Conservation (phyloP, 2,113 vertebrate genomes). For the Euleptes europaea region DNA sequence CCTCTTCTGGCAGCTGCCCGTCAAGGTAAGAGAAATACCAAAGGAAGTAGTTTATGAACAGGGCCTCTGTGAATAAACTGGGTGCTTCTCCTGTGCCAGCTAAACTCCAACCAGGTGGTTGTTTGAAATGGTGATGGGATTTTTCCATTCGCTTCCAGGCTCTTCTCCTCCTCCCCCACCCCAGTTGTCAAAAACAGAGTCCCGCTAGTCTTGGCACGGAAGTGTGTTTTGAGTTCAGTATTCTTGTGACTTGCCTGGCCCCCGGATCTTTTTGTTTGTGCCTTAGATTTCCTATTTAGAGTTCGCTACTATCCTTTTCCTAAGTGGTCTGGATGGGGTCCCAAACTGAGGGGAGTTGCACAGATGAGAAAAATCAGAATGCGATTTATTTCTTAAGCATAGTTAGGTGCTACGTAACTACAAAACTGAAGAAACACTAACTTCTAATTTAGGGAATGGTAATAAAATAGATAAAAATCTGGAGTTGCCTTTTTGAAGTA, state of each 20-base stretch:
- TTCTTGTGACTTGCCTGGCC: not conserved
- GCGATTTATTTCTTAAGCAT: not conserved
- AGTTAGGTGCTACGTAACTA: not conserved
- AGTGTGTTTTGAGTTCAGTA: not conserved
- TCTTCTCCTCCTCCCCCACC: not conserved
- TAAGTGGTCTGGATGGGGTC: not conserved
- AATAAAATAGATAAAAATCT: slow-evolving; percentile 16
- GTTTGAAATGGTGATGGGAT: not conserved
- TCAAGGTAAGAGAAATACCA: slow-evolving; percentile 79
- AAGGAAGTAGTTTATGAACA: not conserved
- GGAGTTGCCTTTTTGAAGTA: not conserved
- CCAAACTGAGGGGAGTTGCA: not conserved
- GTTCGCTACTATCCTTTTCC: not conserved
- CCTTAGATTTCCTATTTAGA: not conserved
- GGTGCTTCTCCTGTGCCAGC: not conserved
- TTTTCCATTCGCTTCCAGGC: not conserved
- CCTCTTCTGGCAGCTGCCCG: slow-evolving; percentile 90
- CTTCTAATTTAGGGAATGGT: slow-evolving; percentile 26
- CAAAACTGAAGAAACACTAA: not conserved
- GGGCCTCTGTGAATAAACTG: not conserved
- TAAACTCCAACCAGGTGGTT: not conserved
- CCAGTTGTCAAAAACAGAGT: not conserved
- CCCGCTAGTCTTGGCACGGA: not conserved
- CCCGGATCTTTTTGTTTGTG: not conserved
- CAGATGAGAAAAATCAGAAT: not conserved